These are phyloP conservation scores for Choloepus didactylus DNA, from an alignment of 2,797 vertebrate genomes.

Conservation along the genomic window DNA sequence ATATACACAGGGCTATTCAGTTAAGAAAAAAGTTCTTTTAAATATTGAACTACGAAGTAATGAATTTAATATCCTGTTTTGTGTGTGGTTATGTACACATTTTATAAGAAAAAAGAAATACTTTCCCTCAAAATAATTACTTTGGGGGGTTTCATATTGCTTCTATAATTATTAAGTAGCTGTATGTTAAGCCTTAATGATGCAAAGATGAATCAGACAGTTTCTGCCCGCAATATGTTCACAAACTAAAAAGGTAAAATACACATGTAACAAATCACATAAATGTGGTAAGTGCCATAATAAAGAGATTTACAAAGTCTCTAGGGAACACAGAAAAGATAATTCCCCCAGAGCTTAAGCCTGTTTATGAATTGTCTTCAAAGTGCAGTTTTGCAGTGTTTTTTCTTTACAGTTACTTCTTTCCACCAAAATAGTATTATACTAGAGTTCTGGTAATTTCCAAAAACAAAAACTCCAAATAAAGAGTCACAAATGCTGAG, in stretches of 20 bases:
- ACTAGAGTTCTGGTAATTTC: neutral
- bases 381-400: constrained; percentile 18
- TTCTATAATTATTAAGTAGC: neutral
- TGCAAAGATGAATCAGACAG: constrained; percentile 16
- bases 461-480: constrained; percentile 37
- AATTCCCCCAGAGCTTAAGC: neutral
- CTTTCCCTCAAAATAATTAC: constrained; percentile 44
- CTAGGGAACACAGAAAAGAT: constrained; percentile 4
- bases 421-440: constrained; percentile 43
- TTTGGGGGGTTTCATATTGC: neutral
- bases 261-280: neutral
- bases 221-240: constrained; percentile 9
- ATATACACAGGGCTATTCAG: constrained; percentile 14
- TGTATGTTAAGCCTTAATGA: neutral
- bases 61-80: constrained; percentile 45
- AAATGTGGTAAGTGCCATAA: neutral
- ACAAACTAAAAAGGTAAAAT: constrained; percentile 49
- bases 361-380: neutral
- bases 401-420: constrained; percentile 36
- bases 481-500: neutral
- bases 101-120: constrained; percentile 42
- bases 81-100: neutral
- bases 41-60: neutral
- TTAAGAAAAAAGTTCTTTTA: constrained; percentile 47
- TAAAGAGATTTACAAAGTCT: constrained; percentile 9